Conservation (phyloP, 2,888 invertebrate species). For the Limnephilus lunatus region DNA sequence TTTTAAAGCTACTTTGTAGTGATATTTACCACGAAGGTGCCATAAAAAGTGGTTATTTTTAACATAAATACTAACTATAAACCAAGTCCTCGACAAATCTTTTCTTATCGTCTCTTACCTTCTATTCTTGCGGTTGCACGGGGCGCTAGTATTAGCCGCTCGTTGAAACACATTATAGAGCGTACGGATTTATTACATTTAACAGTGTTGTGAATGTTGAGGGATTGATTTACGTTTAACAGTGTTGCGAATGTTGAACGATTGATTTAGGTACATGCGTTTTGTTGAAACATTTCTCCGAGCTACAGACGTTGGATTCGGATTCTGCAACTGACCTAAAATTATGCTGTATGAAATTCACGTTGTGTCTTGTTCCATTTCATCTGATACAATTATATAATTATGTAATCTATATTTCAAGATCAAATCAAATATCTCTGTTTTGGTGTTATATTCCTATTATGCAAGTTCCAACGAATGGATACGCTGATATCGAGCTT, state of each 20-base stretch:
- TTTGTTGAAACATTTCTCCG: conserved; percentile 29
- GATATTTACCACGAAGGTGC: neutral
- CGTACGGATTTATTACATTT: conserved; percentile 42
- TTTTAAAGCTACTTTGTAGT: neutral
- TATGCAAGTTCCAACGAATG: too few relatives aligned
- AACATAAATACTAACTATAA: neutral
- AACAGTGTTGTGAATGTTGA: conserved; percentile 41
- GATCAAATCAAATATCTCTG: too few relatives aligned
- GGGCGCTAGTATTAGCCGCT: conserved; percentile 22
- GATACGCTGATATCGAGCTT: too few relatives aligned
- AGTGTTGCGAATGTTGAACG: conserved; percentile 30
- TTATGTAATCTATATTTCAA: too few relatives aligned
- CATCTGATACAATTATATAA: neutral
- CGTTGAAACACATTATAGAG: conserved; percentile 43
- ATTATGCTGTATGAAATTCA: neutral
- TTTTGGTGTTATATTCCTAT: neutral
- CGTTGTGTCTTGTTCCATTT: neutral
- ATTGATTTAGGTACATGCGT: conserved; percentile 39
- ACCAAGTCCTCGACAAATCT: neutral
- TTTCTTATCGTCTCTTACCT: neutral
- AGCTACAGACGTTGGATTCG: neutral
- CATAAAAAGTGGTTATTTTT: too few relatives aligned
- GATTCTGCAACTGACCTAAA: conserved; percentile 14
- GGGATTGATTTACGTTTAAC: conserved; percentile 46
- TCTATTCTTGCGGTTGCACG: conserved; percentile 11